Percentiles rank a stretch among this genome's conserved stretches.
Evolutionary conservation across 2,113 vertebrate genomes (phyloP).

Genomic region (Carassius auratus): DNA sequence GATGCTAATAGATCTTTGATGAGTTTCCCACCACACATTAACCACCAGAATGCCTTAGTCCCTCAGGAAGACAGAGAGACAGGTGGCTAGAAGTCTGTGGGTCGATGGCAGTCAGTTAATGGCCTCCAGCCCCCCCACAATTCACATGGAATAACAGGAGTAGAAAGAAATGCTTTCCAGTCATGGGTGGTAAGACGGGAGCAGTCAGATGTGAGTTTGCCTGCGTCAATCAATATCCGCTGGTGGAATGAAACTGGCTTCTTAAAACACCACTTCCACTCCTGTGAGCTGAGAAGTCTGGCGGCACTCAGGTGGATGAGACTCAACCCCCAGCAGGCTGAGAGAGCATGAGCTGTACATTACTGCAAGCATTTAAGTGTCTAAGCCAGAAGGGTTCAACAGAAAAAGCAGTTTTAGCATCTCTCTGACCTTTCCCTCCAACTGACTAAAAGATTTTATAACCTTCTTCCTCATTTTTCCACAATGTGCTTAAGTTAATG

Average conservation of each 20-base stretch:
- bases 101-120: conserved; percentile 29
- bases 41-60: background rate
- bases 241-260: conserved; percentile 42
- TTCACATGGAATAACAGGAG: conserved; percentile 8
- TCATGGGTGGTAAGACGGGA: background rate
- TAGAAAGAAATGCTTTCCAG: background rate
- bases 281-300: conserved; percentile 38
- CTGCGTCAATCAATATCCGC: conserved; percentile 44
- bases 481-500: background rate
- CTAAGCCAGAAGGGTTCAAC: background rate
- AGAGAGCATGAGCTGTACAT: conserved; percentile 21
- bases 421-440: background rate
- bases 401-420: background rate
- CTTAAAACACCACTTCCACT: conserved; percentile 52
- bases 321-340: conserved; percentile 9
- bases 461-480: background rate
- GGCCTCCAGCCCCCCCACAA: background rate
- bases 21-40: background rate
- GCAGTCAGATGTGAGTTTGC: conserved; percentile 48
- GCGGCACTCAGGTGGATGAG: conserved; percentile 13
- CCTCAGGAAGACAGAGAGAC: background rate
- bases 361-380: conserved; percentile 5
- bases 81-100: conserved; percentile 26
- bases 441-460: conserved; percentile 9
- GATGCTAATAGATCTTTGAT: conserved; percentile 3